A percentile compares a stretch with the other conserved stretches of the same genome.
Conservation (phyloP, 2,888 invertebrate genomes). For the Ornithoptera priamus region DNA sequence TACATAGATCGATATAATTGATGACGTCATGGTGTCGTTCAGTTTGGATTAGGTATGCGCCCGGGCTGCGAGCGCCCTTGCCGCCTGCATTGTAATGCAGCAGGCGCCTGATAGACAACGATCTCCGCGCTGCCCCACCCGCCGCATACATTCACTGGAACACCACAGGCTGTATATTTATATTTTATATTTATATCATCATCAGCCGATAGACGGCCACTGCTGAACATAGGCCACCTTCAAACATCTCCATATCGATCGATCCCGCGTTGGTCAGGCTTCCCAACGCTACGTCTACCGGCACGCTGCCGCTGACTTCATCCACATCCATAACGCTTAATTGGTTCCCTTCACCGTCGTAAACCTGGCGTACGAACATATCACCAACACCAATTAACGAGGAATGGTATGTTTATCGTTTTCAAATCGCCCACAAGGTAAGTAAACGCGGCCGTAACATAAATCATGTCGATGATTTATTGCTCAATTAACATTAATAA, state of each 20-base stretch:
- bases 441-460: constrained; percentile 11
- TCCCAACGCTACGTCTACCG: too few relatives aligned
- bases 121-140: constrained; percentile 7
- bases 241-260: too few relatives aligned
- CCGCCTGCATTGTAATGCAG: constrained; percentile 25
- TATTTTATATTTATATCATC: too few relatives aligned
- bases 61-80: constrained; percentile 18
- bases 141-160: neutral
- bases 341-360: too few relatives aligned
- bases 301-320: too few relatives aligned
- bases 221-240: too few relatives aligned
- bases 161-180: too few relatives aligned
- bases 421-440: constrained; percentile 17
- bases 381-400: neutral
- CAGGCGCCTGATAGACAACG: constrained; percentile 20
- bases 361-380: too few relatives aligned
- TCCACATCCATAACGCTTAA: too few relatives aligned
- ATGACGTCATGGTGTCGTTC: constrained; percentile 4
- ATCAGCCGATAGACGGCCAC: too few relatives aligned
- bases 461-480: constrained; percentile 18
- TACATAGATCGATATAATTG: too few relatives aligned
- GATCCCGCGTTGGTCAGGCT: too few relatives aligned
- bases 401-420: constrained; percentile 6
- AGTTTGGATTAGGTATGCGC: constrained; percentile 18
- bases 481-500: constrained; percentile 25